Evolutionary conservation across 2,113 vertebrate species (phyloP).

Genomic region (Accipiter virgatus): DNA sequence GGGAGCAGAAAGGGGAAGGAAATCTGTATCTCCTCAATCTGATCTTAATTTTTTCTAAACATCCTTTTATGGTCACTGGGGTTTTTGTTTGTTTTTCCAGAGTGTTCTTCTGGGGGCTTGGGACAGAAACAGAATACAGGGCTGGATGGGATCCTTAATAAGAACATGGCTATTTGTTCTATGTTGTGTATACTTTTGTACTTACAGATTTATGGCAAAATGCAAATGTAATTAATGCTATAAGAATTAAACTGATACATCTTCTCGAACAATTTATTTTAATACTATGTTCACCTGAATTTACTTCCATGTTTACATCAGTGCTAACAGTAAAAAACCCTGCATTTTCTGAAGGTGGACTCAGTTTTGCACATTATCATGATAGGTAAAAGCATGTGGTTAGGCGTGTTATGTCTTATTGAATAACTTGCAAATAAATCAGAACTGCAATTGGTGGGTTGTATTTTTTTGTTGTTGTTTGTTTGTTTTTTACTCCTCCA

Average conservation of each 20-base stretch:
- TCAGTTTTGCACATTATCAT: neutral
- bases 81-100: neutral
- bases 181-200: neutral
- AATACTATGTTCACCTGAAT: neutral
- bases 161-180: neutral
- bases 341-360: neutral
- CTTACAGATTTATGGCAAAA: neutral
- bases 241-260: neutral
- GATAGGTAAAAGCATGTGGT: neutral
- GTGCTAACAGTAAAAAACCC: neutral
- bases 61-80: neutral
- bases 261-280: neutral
- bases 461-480: neutral
- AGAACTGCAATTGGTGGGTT: neutral
- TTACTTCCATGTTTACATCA: neutral
- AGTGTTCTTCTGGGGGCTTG: neutral
- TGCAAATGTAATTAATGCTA: neutral
- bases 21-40: neutral
- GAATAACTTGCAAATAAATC: neutral
- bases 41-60: neutral
- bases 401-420: neutral
- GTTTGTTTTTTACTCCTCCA: neutral
- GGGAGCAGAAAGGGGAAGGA: neutral
- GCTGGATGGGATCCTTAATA: neutral
- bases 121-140: neutral